These are phyloP conservation scores for Uropetala carovei DNA, from an alignment of 2,888 invertebrate species.

Conservation along the genomic window DNA sequence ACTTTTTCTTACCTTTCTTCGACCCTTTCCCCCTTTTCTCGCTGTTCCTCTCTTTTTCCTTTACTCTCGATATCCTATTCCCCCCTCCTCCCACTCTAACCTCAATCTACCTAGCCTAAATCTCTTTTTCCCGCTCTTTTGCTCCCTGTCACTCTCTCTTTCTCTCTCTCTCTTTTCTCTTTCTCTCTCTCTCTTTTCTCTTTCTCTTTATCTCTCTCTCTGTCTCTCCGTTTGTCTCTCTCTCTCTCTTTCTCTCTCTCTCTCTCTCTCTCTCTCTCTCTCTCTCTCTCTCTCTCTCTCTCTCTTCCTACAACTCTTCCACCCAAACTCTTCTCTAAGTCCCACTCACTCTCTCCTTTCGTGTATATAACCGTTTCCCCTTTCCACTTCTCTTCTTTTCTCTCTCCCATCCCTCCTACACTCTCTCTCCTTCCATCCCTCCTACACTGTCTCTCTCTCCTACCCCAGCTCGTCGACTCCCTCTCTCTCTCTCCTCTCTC, in stretches of 20 bases:
- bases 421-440: background rate
- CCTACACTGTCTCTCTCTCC: no score
- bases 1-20: no score
- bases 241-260: background rate
- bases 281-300: background rate
- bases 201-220: background rate
- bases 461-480: no score
- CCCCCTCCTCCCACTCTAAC: no score
- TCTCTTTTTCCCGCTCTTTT: no score
- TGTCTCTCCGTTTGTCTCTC: background rate
- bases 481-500: no score
- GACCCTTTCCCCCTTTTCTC: no score
- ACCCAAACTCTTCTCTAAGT: background rate
- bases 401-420: background rate
- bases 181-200: background rate
- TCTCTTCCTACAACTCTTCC: background rate
- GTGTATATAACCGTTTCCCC: background rate
- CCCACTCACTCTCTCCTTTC: background rate
- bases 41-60: no score
- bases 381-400: background rate
- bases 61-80: no score
- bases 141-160: no score
- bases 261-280: background rate
- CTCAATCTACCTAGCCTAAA: no score
- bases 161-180: no score